Conservation (phyloP, 2,888 invertebrate genomes). For the Nysson spinosus region DNA sequence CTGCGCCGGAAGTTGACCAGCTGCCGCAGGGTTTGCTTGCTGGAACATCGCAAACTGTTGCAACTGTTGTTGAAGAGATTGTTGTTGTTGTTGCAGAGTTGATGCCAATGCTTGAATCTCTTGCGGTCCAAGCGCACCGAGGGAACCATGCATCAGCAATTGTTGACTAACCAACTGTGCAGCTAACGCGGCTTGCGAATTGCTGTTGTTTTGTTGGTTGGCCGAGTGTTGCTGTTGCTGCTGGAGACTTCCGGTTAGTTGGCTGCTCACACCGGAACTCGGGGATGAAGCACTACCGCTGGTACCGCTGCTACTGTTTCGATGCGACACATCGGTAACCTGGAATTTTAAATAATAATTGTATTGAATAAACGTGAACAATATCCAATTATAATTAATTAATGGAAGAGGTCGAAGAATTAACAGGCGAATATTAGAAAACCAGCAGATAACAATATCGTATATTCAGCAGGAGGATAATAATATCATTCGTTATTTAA, state of each 20-base stretch:
- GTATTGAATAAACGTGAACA: no score
- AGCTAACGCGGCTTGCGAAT: constrained; percentile 73
- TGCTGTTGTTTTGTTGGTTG: constrained; percentile 62
- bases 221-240: constrained; percentile 57
- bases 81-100: constrained; percentile 82
- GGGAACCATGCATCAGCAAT: constrained; percentile 74
- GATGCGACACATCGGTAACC: constrained; percentile 78
- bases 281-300: constrained; percentile 78
- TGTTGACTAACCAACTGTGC: constrained; percentile 76
- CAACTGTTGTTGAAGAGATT: constrained; percentile 81
- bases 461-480: no score
- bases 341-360: constrained; percentile 45
- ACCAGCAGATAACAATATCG: no score
- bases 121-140: constrained; percentile 71
- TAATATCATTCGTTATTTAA: no score
- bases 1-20: constrained; percentile 79
- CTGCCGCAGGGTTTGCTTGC: constrained; percentile 79
- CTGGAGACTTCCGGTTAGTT: constrained; percentile 75
- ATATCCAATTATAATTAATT: no score
- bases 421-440: no score
- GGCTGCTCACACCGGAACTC: constrained; percentile 77
- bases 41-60: constrained; percentile 84
- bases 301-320: constrained; percentile 77
- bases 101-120: constrained; percentile 79
- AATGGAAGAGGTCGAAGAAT: no score